These are phyloP conservation scores for Peromyscus melanophrys DNA, from an alignment of 2,797 vertebrate species.

Conservation along the genomic window DNA sequence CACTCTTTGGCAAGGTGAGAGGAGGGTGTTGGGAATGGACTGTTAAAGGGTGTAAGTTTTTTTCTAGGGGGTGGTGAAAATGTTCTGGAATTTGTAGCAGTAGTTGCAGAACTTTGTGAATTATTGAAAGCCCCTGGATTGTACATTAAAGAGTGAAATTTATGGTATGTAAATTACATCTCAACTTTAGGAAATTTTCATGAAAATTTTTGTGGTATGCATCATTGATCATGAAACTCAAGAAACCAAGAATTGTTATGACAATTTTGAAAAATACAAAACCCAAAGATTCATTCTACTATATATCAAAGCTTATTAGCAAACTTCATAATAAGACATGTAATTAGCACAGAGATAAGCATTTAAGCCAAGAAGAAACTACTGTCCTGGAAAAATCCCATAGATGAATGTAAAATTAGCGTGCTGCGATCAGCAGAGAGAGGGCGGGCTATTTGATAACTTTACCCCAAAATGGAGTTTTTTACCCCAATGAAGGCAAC, in stretches of 20 bases:
- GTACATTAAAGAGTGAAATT: constrained; percentile 7
- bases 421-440: neutral
- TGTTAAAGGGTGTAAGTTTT: neutral
- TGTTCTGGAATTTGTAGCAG: constrained; percentile 9
- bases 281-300: neutral
- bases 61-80: neutral
- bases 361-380: constrained; percentile 45
- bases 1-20: too few relatives aligned
- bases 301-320: neutral
- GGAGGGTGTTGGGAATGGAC: neutral
- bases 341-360: neutral
- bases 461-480: neutral
- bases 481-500: constrained; percentile 3
- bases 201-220: neutral
- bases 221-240: constrained; percentile 41
- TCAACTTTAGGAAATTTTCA: neutral
- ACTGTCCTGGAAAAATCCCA: neutral
- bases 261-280: constrained; percentile 33
- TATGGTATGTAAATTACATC: neutral
- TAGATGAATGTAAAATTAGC: neutral
- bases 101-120: neutral
- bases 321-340: constrained; percentile 23
- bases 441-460: neutral
- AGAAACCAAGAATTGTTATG: neutral
- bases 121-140: constrained; percentile 18